Evolutionary conservation across 1,140 invertebrate genomes (phyloP).

Genomic region (Aphelinus atriplicis): DNA sequence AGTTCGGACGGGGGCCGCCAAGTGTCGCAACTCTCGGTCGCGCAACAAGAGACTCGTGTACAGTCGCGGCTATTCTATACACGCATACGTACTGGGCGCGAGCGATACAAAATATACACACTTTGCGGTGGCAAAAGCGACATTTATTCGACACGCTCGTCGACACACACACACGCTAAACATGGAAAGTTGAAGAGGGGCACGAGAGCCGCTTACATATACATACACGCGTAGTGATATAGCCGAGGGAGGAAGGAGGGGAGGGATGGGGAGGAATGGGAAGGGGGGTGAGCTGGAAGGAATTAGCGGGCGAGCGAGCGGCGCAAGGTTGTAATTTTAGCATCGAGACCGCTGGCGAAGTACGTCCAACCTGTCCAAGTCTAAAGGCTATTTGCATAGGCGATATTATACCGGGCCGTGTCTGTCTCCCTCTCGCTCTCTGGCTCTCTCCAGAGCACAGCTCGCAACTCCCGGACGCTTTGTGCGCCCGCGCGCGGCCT

Average conservation of each 20-base stretch:
- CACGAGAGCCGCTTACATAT: too few relatives aligned
- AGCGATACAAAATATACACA: too few relatives aligned
- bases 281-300: constrained; percentile 2
- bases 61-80: too few relatives aligned
- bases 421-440: constrained; percentile 39
- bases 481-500: constrained; percentile 1
- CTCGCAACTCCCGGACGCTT: constrained; percentile 21
- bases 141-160: too few relatives aligned
- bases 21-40: too few relatives aligned
- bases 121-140: too few relatives aligned
- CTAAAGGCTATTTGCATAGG: constrained; percentile 67
- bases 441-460: not conserved
- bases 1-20: too few relatives aligned
- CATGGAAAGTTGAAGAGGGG: too few relatives aligned
- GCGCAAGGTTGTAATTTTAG: constrained; percentile 42
- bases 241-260: constrained; percentile 22
- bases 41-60: too few relatives aligned
- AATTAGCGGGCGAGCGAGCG: constrained; percentile 13
- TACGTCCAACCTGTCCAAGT: constrained; percentile 64
- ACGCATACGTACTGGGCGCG: too few relatives aligned
- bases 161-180: too few relatives aligned
- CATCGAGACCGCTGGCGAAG: constrained; percentile 56
- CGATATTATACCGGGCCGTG: constrained; percentile 63
- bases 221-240: not conserved
- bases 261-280: constrained; percentile 10